These are phyloP conservation scores for Onchidella celtica DNA, from an alignment of 2,888 invertebrate species.

Conservation along the genomic window DNA sequence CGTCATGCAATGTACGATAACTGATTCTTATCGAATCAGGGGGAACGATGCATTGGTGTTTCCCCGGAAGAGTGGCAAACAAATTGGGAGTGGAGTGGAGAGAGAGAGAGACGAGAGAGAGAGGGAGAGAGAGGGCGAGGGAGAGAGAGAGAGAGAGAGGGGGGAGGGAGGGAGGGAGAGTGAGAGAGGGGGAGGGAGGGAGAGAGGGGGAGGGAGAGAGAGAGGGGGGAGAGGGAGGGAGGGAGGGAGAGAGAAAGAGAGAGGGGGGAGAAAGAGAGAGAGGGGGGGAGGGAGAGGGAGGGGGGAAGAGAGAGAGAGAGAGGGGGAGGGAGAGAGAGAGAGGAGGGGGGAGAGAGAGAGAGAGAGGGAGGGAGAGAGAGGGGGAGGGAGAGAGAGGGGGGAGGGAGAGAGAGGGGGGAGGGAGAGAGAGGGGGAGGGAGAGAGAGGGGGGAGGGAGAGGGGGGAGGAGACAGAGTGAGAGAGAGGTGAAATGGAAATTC, in stretches of 20 bases:
- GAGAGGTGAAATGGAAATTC: too few species aligned
- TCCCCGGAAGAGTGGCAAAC: too few species aligned
- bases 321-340: neutral
- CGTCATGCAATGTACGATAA: too few species aligned
- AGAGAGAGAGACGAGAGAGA: too few species aligned
- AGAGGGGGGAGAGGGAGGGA: neutral
- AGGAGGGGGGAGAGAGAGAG: slow-evolving; percentile 6
- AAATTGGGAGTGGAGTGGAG: too few species aligned
- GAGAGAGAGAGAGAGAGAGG: too few species aligned
- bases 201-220: neutral
- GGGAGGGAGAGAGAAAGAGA: neutral
- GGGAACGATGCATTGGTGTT: too few species aligned
- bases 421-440: neutral
- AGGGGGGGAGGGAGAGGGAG: neutral
- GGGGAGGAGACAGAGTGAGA: too few species aligned
- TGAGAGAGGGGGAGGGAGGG: neutral
- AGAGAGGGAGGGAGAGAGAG: slow-evolving; percentile 9
- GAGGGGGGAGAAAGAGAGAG: slow-evolving; percentile 7
- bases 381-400: slow-evolving; percentile 16
- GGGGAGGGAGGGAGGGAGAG: neutral
- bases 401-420: slow-evolving; percentile 8
- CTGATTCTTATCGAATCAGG: too few species aligned
- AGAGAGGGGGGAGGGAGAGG: neutral
- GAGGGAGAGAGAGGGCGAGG: too few species aligned
- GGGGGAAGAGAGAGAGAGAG: neutral